phyloP scores from a whole-genome alignment of 1,140 invertebrate genomes.

The Oryzaephilus surinamensis region DNA sequence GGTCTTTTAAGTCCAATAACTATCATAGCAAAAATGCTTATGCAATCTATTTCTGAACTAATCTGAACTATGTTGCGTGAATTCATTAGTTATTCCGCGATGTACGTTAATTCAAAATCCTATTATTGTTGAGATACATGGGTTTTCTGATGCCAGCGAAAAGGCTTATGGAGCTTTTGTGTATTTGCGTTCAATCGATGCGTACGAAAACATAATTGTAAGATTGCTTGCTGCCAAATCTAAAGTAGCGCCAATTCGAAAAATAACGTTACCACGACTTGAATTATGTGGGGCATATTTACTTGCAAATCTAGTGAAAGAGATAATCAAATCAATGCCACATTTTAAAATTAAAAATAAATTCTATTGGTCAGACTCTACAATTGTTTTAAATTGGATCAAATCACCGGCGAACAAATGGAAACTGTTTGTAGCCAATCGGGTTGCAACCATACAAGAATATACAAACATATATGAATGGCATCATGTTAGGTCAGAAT shows the following conservation, averaged over 20 bases:
- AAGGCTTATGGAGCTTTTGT: conserved; percentile 28
- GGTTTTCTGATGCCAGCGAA: conserved; percentile 30
- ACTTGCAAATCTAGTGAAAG: not conserved
- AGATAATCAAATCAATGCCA: not conserved
- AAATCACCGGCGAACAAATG: conserved; percentile 24
- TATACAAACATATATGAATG: conserved; percentile 25
- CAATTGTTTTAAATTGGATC: conserved; percentile 35
- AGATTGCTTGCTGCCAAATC: conserved; percentile 19
- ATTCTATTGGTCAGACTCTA: conserved; percentile 35
- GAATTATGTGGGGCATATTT: conserved; percentile 6
- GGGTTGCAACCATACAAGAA: conserved; percentile 29
- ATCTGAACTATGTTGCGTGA: not conserved
- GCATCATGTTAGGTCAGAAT: conserved; percentile 29
- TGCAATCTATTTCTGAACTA: conserved; percentile 30
- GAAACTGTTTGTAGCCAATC: conserved; percentile 33
- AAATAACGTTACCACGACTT: conserved; percentile 17
- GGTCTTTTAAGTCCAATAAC: conserved; percentile 26
- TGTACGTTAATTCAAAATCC: not conserved
- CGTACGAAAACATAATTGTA: conserved; percentile 1
- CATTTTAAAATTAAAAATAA: conserved; percentile 21
- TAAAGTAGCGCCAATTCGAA: conserved; percentile 20
- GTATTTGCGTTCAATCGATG: conserved; percentile 20
- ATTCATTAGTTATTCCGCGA: not conserved
- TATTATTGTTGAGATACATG: conserved; percentile 9
- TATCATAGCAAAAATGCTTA: conserved; percentile 27